Conservation (phyloP, 2,113 vertebrate genomes). For the Crocuta crocuta region DNA sequence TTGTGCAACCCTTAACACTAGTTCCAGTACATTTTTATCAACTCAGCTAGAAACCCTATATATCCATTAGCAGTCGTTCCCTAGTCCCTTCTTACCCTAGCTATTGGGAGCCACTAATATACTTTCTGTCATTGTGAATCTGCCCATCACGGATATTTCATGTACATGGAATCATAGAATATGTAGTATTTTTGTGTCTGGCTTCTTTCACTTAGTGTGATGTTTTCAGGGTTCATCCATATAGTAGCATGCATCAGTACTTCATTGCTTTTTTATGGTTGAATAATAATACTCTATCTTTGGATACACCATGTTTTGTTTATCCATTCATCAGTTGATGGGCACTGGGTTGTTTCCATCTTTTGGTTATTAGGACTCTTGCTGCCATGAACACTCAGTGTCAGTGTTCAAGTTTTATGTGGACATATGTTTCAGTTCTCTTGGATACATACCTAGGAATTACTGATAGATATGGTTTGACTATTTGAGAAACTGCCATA, state of each 20-base stretch:
- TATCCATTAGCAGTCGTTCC: not conserved
- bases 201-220: not conserved
- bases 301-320: not conserved
- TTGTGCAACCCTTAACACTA: not conserved
- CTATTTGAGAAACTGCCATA: not conserved
- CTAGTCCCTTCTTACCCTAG: fast-evolving
- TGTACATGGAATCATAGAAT: not conserved
- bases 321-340: not conserved
- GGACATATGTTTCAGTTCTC: not conserved
- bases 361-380: not conserved
- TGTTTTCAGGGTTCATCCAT: not conserved
- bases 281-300: not conserved
- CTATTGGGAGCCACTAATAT: not conserved
- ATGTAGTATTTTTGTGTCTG: not conserved
- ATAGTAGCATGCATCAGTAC: not conserved
- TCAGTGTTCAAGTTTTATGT: not conserved
- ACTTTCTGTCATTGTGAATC: not conserved
- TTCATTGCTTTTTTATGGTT: constrained; percentile 4
- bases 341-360: not conserved
- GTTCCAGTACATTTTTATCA: not conserved
- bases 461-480: not conserved
- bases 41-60: not conserved
- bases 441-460: not conserved
- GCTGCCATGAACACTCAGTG: not conserved
- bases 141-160: not conserved